phyloP scores from a whole-genome alignment of 2,888 invertebrate species.

The Aricia artaxerxes region DNA sequence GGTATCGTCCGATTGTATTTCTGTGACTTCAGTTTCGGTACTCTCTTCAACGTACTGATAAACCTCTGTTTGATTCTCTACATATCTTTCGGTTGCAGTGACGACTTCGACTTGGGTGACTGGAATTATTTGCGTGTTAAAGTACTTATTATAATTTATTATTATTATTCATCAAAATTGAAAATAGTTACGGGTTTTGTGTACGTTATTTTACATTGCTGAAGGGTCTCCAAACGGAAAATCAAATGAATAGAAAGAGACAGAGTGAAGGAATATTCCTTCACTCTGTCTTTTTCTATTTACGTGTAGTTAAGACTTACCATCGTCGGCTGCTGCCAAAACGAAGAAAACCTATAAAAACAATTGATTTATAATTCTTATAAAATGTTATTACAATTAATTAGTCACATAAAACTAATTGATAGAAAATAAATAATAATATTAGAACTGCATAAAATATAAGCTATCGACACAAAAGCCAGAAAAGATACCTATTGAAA shows the following conservation, averaged over 20 bases:
- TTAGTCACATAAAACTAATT: too few species aligned
- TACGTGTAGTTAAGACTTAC: neutral
- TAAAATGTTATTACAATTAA: neutral
- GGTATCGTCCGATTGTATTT: neutral
- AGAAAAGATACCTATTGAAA: too few species aligned
- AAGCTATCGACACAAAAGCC: too few species aligned
- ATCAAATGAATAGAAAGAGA: neutral
- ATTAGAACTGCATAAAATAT: too few species aligned
- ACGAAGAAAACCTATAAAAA: neutral
- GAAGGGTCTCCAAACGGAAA: neutral
- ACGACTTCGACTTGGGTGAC: neutral
- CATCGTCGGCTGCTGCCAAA: slow-evolving; percentile 12
- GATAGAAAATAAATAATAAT: too few species aligned
- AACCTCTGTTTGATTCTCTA: neutral
- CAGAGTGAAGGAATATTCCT: too few species aligned
- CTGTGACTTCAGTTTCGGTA: neutral
- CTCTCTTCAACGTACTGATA: neutral
- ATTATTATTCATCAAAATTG: too few species aligned
- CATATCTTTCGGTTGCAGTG: neutral
- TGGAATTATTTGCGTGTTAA: neutral
- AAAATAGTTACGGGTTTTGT: too few species aligned
- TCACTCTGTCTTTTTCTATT: too few species aligned
- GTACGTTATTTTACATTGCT: too few species aligned
- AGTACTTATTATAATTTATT: too few species aligned
- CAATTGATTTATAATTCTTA: neutral